Evolutionary conservation across 2,797 vertebrate species (phyloP), one percentile per base, ranked within the genome.

Genomic region (Capromys pilorides): DNA sequence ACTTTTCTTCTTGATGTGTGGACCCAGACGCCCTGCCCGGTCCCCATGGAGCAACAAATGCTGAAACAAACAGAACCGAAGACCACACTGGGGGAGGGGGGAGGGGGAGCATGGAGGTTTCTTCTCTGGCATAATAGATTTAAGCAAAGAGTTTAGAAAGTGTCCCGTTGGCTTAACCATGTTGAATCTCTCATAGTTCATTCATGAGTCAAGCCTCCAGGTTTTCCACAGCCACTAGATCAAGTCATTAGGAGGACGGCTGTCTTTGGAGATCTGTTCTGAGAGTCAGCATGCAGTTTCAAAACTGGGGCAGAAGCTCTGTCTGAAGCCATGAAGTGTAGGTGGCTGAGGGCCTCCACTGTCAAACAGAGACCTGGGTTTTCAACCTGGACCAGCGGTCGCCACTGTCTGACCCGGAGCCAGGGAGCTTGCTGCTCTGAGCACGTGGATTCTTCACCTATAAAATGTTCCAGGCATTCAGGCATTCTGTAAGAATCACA

Each of bases 171-270:
- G 8, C 57, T 94, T 77, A 91, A 64, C 8, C 54, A 31, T 62
- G 26, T 75, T 21, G 75, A 57, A 61, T 6, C 18, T 88, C 33
- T 86, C n/a, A 18, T 82, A 62, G 61, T 57, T 79, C 78, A 88
- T 88, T 91, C 75, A 88, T 22, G 22, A 95, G 22, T 87, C n/a
- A 45, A 88, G 36, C 59, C 16, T 89, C 80, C 33, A 14, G 26
- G 36, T 81, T 82, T 86, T 69, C 14, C 67, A 86, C 4, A 36
- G 28, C 57, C 69, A 71, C n/a, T 51, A 69, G 51, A 94, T 89
- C 18, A 31, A 75, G 75, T 36, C 54, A 21, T 61, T 54, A 79
- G 69, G 36, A 83, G 6, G 21, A 13, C 33, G 26, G 19, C 9
- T 51, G 5, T 57, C 75, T 33, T 79, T 54, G 24, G 2, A 61